Conservation (phyloP, 23 tunicate species). For the Halocynthia roretzi region DNA sequence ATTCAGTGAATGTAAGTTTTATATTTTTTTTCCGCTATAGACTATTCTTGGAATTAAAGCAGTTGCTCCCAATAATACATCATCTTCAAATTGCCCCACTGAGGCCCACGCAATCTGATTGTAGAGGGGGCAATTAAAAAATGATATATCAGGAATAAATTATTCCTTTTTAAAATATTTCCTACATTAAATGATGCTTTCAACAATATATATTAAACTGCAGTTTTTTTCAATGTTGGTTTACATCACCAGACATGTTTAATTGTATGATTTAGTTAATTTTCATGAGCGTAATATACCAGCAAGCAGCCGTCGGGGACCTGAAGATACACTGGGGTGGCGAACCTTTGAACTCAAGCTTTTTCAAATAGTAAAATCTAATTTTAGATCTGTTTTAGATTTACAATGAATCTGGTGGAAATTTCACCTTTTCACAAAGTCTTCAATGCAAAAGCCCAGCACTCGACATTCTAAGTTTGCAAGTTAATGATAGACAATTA, state of each 20-base stretch:
- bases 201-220: neutral
- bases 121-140: neutral
- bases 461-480: constrained; percentile 39
- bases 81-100: neutral
- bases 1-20: constrained; percentile 55
- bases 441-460: constrained; percentile 37
- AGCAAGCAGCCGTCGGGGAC: too few species aligned
- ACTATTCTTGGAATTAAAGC: too few species aligned
- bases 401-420: constrained; percentile 28
- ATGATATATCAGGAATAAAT: neutral
- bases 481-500: constrained; percentile 1
- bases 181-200: neutral
- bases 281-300: too few species aligned
- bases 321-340: too few species aligned
- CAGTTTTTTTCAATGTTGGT: too few species aligned
- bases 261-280: too few species aligned
- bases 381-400: constrained; percentile 11
- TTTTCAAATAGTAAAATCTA: too few species aligned
- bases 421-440: neutral
- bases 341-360: too few species aligned
- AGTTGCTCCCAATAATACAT: too few species aligned
- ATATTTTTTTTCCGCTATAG: neutral
- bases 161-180: neutral
- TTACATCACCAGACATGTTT: too few species aligned
- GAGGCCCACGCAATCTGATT: neutral